Base-by-base conservation (phyloP, 2,113 vertebrate species). In the Scolopax mira region DNA sequence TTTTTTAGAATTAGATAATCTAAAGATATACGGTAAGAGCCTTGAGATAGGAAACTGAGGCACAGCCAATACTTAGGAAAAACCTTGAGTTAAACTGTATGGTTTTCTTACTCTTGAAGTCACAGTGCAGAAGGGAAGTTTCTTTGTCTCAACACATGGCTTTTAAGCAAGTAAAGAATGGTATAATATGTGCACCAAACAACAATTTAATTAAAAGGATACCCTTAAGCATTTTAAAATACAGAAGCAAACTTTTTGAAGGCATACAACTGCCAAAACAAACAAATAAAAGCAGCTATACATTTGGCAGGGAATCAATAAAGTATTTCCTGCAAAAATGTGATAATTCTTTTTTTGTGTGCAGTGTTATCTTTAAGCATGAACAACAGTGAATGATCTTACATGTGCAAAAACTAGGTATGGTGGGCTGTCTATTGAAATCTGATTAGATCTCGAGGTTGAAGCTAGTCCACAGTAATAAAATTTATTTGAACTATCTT, bases 171-270 rank as follows among this genome's bases (percentile, higher is more conserved):
- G 78, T 83, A 66, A 89, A 93, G 41, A 77, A 64, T 71, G 30
- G 13, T 49, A 86, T 66, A 73, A 6, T 25, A 79, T 85, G 57
- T 91, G 52, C 17, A 84, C 13, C 18, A 91, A 94, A 83, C 31
- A 91, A 37, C 37, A 88, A 31, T 91, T 94, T 94, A 90, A 93
- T 88, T 95, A 88, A 94, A 94, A 93, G 52, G 27, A 88, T 91
- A 67, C 69, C 94, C 82, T 86, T 79, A 64, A 96, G 33, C 48
- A 64, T 80, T 90, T 93, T 95, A 67, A 93, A 96, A 90, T 71
- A 91, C 48, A 93, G 95, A 94, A 96, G 75, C 46, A 96, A 94
- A 55, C 31, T 60, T 89, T 96, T 71, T 96, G 27, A 88, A 94
- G 33, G 27, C 12, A 13, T 85, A 31, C 16, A 67, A 77, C 79